A percentile compares a stretch with the other conserved stretches of the same genome.
Conservation (phyloP, 1,140 invertebrate genomes). For the Drosophila seguyi region DNA sequence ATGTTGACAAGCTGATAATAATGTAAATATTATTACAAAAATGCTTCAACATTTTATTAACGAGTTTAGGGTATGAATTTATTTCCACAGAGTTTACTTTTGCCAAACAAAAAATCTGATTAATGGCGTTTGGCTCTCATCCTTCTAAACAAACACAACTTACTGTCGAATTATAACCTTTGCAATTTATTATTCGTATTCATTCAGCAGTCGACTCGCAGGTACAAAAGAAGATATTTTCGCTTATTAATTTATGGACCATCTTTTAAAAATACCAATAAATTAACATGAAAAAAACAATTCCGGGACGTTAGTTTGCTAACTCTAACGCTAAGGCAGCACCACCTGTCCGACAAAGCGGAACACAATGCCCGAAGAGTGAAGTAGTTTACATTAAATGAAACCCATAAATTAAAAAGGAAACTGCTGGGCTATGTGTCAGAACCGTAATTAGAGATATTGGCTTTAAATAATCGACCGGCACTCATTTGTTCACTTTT, state of each 20-base stretch:
- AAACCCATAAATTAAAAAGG: conserved; percentile 75
- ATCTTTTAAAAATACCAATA: conserved; percentile 17
- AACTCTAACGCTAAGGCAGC: conserved; percentile 19
- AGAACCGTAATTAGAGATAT: conserved; percentile 81
- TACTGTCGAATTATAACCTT: conserved; percentile 10
- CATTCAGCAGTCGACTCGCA: neutral
- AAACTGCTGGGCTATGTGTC: conserved; percentile 71
- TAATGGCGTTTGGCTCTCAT: conserved; percentile 5
- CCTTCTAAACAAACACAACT: conserved; percentile 17
- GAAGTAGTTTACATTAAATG: conserved; percentile 67
- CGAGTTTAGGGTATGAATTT: neutral
- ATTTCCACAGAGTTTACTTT: neutral
- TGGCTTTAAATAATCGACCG: conserved; percentile 65
- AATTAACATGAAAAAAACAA: conserved; percentile 14
- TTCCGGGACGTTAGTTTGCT: conserved; percentile 42
- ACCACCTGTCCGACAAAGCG: conserved; percentile 69
- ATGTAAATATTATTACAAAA: neutral
- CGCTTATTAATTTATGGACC: conserved; percentile 18
- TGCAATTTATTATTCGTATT: conserved; percentile 10
- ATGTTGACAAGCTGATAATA: neutral
- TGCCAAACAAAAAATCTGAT: conserved; percentile 1
- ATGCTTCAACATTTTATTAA: neutral
- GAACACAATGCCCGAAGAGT: conserved; percentile 60
- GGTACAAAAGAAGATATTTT: conserved; percentile 1
- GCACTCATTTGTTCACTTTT: conserved; percentile 72